Percentiles rank a stretch among this genome's conserved stretches.
Evolutionary conservation across 1,140 invertebrate genomes (phyloP).

Genomic region (Pemphigus obesinymphae): DNA sequence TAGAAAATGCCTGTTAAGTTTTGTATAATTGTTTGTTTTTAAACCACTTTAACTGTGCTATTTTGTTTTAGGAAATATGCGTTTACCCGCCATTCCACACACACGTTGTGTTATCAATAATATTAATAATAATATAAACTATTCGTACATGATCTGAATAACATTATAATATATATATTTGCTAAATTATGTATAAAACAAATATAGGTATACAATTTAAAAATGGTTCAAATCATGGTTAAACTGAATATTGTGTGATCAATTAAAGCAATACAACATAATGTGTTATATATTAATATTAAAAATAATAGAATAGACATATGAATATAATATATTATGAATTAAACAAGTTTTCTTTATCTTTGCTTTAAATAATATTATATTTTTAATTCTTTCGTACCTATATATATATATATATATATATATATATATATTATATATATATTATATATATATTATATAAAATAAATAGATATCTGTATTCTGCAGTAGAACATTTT

Average conservation of each 20-base stretch:
- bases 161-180: not conserved
- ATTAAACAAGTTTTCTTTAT: not conserved
- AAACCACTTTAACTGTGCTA: not conserved
- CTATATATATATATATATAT: not conserved
- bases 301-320: conserved; percentile 7
- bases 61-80: not conserved
- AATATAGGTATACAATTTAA: not conserved
- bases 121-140: not conserved
- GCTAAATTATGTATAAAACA: too few relatives aligned
- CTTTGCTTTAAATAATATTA: not conserved
- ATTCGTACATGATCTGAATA: not conserved
- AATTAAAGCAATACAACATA: not conserved
- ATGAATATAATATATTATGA: not conserved
- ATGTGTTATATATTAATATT: not conserved
- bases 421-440: not conserved
- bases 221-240: not conserved
- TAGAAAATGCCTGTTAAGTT: not conserved
- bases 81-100: not conserved
- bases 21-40: not conserved
- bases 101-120: not conserved
- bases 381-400: not conserved
- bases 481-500: not conserved
- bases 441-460: not conserved
- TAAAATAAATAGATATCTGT: too few relatives aligned
- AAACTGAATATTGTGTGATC: not conserved